A percentile compares a stretch with the other conserved stretches of the same genome.
phyloP scores from a whole-genome alignment of 2,888 invertebrate genomes.

The Mallateleia sp. region DNA sequence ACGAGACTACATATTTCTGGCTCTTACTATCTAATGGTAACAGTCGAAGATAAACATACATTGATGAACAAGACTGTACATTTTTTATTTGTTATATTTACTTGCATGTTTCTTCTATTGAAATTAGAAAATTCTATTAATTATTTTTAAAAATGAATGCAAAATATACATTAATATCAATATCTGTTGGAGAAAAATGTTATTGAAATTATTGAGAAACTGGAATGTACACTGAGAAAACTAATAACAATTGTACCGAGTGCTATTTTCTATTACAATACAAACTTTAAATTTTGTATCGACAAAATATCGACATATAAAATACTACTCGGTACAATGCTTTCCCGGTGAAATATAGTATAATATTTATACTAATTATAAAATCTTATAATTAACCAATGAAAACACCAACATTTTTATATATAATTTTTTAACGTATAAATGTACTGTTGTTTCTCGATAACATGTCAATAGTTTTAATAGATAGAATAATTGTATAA shows the following conservation, averaged over 20 bases:
- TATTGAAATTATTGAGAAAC: constrained; percentile 46
- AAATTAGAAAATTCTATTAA: too few relatives aligned
- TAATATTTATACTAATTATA: constrained; percentile 23
- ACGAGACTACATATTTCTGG: too few relatives aligned
- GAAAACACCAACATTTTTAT: constrained; percentile 59
- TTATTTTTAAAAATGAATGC: too few relatives aligned
- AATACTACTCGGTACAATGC: constrained; percentile 16
- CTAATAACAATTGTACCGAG: constrained; percentile 1
- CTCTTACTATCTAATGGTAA: too few relatives aligned
- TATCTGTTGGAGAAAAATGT: constrained; percentile 16
- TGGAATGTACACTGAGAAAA: constrained; percentile 11
- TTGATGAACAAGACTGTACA: too few relatives aligned
- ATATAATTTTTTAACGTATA: constrained; percentile 44
- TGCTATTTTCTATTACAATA: constrained; percentile 6
- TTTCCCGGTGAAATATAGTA: constrained; percentile 12
- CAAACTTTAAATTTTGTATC: constrained; percentile 28
- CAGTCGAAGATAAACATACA: too few relatives aligned
- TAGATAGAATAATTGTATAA: not conserved
- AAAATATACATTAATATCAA: not conserved
- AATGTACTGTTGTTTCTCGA: constrained; percentile 22
- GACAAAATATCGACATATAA: constrained; percentile 1
- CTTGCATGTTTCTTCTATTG: too few relatives aligned
- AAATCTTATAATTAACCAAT: constrained; percentile 34
- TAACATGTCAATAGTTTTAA: constrained; percentile 30
- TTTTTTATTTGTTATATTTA: too few relatives aligned